phyloP scores from a whole-genome alignment of 2,113 vertebrate genomes.

The Dasypus novemcinctus region DNA sequence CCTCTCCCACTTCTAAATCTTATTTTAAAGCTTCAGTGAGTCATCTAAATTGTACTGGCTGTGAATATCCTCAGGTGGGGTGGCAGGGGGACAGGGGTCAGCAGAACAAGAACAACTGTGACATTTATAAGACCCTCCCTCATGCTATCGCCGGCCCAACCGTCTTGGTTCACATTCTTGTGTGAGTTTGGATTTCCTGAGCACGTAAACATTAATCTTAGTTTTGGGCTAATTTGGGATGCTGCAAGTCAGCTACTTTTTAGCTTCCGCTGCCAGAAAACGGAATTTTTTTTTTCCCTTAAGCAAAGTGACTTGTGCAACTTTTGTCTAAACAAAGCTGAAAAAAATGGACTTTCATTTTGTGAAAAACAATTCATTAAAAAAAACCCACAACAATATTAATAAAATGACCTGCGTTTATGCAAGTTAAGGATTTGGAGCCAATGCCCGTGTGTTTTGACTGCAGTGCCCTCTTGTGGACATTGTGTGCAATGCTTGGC shows the following conservation, averaged over 20 bases:
- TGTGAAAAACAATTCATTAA: constrained; percentile 22
- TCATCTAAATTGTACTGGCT: background rate
- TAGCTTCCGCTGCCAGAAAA: constrained; percentile 39
- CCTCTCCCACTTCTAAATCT: background rate
- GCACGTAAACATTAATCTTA: background rate
- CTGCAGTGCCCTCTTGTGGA: constrained; percentile 56
- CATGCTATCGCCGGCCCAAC: background rate
- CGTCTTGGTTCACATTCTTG: background rate
- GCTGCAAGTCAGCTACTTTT: constrained; percentile 28
- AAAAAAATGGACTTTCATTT: background rate
- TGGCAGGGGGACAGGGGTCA: background rate
- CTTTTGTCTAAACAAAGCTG: background rate
- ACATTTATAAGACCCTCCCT: background rate
- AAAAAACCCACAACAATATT: background rate
- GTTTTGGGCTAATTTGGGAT: background rate
- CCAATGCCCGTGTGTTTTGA: background rate
- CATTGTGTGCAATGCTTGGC: background rate
- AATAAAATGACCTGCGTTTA: background rate
- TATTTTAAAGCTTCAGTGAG: constrained; percentile 37
- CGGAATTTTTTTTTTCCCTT: background rate
- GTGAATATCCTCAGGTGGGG: background rate
- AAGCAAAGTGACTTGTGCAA: background rate
- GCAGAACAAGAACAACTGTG: background rate
- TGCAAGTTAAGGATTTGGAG: background rate
- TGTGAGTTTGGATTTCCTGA: background rate